Conservation (phyloP, 2,113 vertebrate species). For the Platichthys flesus region DNA sequence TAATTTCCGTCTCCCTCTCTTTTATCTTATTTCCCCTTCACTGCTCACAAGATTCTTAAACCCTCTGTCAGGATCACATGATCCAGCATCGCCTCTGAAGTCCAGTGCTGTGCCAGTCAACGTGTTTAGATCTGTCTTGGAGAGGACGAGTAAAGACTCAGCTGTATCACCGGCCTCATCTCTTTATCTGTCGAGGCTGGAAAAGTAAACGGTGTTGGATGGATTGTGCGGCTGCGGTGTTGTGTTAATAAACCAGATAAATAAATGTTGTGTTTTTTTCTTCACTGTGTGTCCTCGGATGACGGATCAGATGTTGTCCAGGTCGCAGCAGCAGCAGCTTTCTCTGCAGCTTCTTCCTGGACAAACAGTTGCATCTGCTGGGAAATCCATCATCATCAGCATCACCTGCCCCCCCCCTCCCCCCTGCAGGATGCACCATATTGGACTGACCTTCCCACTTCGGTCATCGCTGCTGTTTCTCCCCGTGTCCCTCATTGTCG, state of each 20-base stretch:
- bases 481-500: neutral
- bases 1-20: too few species aligned
- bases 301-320: neutral
- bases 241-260: neutral
- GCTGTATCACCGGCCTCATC: constrained; percentile 55
- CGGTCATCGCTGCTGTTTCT: neutral
- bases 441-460: constrained; percentile 33
- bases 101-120: constrained; percentile 64
- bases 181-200: constrained; percentile 61
- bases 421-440: constrained; percentile 3
- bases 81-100: constrained; percentile 25
- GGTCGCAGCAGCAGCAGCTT: neutral
- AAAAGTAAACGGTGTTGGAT: constrained; percentile 70
- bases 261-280: neutral
- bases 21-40: neutral
- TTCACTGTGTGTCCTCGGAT: too few species aligned
- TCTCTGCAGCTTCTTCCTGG: neutral
- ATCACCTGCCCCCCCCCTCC: neutral
- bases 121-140: constrained; percentile 59
- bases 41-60: too few species aligned
- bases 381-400: constrained; percentile 15
- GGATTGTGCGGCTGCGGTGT: constrained; percentile 1
- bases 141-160: constrained; percentile 33
- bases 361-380: neutral
- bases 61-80: constrained; percentile 28